A percentile compares a stretch with the other conserved stretches of the same genome.
These are phyloP conservation scores for Dryomyza anilis DNA, from an alignment of 2,888 invertebrate genomes.

Conservation along the genomic window DNA sequence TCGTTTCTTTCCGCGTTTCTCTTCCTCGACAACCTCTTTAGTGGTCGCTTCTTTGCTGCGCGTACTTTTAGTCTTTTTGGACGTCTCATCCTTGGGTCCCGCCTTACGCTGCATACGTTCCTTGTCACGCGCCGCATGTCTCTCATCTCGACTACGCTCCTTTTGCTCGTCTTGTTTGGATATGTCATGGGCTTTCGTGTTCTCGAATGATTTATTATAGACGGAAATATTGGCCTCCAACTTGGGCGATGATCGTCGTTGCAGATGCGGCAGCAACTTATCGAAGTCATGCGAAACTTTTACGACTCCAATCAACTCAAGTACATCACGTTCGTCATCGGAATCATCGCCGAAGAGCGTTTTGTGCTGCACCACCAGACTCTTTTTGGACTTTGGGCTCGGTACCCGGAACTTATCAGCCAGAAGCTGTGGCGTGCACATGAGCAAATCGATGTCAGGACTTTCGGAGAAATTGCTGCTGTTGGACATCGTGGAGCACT, in stretches of 20 bases:
- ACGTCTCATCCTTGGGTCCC: neutral
- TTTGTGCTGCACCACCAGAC: conserved; percentile 27
- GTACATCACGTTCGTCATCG: conserved; percentile 30
- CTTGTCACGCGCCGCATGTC: conserved; percentile 30
- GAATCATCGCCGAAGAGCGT: conserved; percentile 34
- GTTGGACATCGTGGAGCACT: conserved; percentile 6
- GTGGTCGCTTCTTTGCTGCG: conserved; percentile 5
- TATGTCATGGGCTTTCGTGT: neutral
- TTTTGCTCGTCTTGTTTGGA: neutral
- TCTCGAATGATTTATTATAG: conserved; percentile 21
- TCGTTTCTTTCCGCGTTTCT: neutral
- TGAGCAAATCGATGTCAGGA: conserved; percentile 32
- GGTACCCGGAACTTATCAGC: conserved; percentile 29
- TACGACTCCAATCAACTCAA: conserved; percentile 31
- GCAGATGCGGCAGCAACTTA: conserved; percentile 34
- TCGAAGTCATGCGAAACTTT: conserved; percentile 37
- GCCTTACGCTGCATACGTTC: neutral
- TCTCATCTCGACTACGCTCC: conserved; percentile 28
- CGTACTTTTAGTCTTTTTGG: neutral
- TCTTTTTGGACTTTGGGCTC: conserved; percentile 15
- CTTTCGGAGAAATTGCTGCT: conserved; percentile 17
- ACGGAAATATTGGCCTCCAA: neutral
- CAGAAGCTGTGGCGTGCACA: conserved; percentile 39
- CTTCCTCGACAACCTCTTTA: neutral
- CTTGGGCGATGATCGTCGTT: conserved; percentile 3